Percentiles rank a stretch among this genome's conserved stretches.
These are phyloP conservation scores for Hemicordylus capensis DNA, from an alignment of 2,113 vertebrate genomes.

Conservation along the genomic window DNA sequence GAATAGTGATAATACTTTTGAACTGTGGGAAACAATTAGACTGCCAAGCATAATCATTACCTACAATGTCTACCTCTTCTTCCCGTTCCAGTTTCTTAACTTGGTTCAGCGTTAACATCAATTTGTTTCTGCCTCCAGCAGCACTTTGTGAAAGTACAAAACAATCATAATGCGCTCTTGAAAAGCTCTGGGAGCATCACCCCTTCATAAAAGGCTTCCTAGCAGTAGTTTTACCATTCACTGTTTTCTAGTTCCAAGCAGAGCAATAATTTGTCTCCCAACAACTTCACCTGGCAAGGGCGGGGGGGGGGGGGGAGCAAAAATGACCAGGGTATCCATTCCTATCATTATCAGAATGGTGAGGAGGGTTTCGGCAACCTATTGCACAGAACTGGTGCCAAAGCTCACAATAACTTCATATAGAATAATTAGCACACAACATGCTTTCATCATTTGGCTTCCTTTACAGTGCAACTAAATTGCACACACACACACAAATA, in stretches of 20 bases:
- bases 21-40: not conserved
- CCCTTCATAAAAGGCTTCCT: not conserved
- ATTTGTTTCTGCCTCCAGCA: not conserved
- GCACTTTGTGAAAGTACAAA: not conserved
- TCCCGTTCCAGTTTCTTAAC: not conserved
- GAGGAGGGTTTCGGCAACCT: not conserved
- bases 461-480: not conserved
- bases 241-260: not conserved
- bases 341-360: not conserved
- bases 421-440: not conserved
- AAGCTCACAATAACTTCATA: not conserved
- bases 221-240: not conserved
- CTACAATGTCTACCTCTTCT: not conserved
- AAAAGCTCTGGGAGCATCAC: not conserved
- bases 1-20: not conserved
- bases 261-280: conserved; percentile 3
- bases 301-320: not conserved
- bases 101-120: not conserved
- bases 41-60: not conserved
- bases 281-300: not conserved
- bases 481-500: conserved; percentile 21
- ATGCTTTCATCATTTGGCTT: not conserved
- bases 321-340: not conserved
- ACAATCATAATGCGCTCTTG: not conserved
- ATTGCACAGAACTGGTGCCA: not conserved